phyloP scores from a whole-genome alignment of 2,888 invertebrate species.

The Lasioglossum figueresi region DNA sequence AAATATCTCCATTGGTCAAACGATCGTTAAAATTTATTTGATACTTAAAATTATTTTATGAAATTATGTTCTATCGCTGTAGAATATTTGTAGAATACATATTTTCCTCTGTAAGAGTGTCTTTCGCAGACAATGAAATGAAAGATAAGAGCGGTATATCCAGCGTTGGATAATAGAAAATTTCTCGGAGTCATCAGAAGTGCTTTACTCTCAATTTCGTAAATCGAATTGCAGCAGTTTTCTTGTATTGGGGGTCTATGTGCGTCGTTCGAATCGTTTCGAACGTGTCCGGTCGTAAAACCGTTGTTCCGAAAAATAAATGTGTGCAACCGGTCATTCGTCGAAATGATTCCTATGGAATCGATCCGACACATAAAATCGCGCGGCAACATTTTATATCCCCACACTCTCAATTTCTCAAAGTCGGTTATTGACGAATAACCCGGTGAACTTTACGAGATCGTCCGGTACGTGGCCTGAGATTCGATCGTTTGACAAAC shows the following conservation, averaged over 20 bases:
- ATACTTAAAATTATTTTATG: not conserved
- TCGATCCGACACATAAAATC: conserved; percentile 11
- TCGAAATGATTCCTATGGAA: not conserved
- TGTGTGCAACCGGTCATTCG: not conserved
- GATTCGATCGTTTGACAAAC: conserved; percentile 20
- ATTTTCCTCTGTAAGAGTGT: not conserved
- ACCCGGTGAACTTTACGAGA: conserved; percentile 15
- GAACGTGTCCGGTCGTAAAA: not conserved
- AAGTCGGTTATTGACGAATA: conserved; percentile 30
- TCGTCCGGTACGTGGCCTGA: conserved; percentile 9
- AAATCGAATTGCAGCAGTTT: not conserved
- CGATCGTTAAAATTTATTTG: not conserved
- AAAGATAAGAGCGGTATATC: not conserved
- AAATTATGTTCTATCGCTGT: not conserved
- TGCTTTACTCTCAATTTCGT: not conserved
- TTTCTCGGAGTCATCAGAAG: not conserved
- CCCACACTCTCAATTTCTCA: not conserved
- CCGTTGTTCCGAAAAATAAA: conserved; percentile 17
- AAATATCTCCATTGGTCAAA: not conserved
- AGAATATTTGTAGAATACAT: not conserved
- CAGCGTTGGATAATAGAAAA: not conserved
- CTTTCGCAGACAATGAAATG: not conserved
- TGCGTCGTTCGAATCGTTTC: not conserved
- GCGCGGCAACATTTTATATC: conserved; percentile 11
- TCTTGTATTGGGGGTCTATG: not conserved